Percentiles rank a stretch among this genome's conserved stretches.
phyloP scores from a whole-genome alignment of 2,888 invertebrate species.

The Pediacus dermestoides region DNA sequence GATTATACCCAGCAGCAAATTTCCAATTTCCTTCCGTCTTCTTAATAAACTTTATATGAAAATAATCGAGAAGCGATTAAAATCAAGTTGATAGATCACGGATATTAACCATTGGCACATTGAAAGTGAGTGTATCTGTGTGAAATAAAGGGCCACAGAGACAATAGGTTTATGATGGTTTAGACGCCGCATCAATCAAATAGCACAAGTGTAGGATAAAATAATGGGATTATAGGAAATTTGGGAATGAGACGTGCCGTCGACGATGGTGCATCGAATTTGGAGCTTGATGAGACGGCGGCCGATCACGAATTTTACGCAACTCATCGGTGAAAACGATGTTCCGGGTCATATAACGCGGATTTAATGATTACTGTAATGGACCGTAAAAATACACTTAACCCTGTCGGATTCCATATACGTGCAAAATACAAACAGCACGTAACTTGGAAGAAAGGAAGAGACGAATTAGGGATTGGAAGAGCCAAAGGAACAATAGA shows the following conservation, averaged over 20 bases:
- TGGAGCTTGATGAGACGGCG: conserved; percentile 2
- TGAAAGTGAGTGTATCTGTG: no score
- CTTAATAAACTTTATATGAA: no score
- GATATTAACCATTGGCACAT: no score
- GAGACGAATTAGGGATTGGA: no score
- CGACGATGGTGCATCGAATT: not conserved
- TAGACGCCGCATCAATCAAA: conserved; percentile 2
- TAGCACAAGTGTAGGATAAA: not conserved
- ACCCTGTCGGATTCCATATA: conserved; percentile 1
- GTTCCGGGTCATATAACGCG: conserved; percentile 7
- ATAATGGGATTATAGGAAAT: conserved; percentile 2
- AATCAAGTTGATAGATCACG: no score
- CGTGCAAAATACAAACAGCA: not conserved
- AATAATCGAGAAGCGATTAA: no score
- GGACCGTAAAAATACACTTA: conserved; percentile 8
- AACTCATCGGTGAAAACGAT: conserved; percentile 7
- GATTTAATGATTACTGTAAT: conserved; percentile 8
- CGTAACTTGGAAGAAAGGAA: not conserved
- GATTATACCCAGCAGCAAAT: no score
- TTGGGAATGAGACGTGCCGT: no score
- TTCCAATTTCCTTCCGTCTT: no score
- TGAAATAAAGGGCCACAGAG: no score
- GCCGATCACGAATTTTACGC: conserved; percentile 5
- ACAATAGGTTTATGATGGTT: no score
- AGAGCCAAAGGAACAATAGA: not conserved